A percentile compares a stretch with the other conserved stretches of the same genome.
These are phyloP conservation scores for Mustela nigripes DNA, from an alignment of 2,113 vertebrate genomes.

Conservation along the genomic window DNA sequence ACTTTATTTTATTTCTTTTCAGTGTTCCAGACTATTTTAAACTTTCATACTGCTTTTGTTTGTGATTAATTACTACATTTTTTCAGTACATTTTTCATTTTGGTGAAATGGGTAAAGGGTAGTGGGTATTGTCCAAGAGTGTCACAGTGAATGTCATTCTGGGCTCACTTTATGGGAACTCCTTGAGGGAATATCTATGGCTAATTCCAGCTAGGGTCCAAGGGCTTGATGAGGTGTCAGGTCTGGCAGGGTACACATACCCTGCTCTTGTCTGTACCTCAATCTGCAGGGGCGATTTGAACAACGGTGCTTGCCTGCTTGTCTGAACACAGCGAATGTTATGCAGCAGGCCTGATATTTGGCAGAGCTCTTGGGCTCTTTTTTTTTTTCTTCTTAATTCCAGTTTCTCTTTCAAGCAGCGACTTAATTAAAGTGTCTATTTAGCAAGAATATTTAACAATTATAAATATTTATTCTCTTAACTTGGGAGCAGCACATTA, in stretches of 20 bases:
- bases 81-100: too few species aligned
- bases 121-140: not conserved
- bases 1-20: too few species aligned
- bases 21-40: too few species aligned
- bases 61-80: too few species aligned
- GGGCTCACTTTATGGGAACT: not conserved
- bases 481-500: too few species aligned
- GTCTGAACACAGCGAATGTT: not conserved
- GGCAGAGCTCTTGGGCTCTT: not conserved
- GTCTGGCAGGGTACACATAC: not conserved
- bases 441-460: too few species aligned
- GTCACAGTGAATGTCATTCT: not conserved
- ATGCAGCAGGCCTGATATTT: not conserved
- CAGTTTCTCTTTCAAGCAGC: too few species aligned
- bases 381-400: too few species aligned
- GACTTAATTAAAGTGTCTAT: too few species aligned
- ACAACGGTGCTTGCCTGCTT: not conserved
- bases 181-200: not conserved
- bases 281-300: not conserved
- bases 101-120: not conserved
- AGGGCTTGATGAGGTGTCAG: not conserved
- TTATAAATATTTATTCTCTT: too few species aligned
- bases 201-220: not conserved
- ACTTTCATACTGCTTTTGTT: too few species aligned
- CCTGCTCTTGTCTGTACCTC: not conserved